Base-by-base conservation (phyloP, 2,797 vertebrate genomes). In the Pipistrellus kuhlii region DNA sequence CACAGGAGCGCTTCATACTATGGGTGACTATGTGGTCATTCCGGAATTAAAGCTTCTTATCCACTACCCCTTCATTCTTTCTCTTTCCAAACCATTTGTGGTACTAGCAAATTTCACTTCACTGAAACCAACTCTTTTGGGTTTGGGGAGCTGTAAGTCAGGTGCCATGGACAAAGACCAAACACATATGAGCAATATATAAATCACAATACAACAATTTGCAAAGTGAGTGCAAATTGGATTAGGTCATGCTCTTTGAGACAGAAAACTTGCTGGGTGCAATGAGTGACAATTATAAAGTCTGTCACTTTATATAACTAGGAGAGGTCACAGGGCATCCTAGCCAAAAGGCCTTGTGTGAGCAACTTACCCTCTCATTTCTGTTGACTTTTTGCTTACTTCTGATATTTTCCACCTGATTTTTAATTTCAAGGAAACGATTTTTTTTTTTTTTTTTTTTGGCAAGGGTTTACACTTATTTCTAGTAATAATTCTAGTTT, bases 371-470 rank as follows among this genome's bases (percentile, higher is more conserved):
- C 91, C 9, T 75, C 91, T 87, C 95, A 88, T 32, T 48, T 30
- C 85, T 96, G 13, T 90, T 90, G 88, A 95, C 93, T 76, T 97
- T 97, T 96, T 94, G 85, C 95, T 95, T 95, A 1, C 94, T 93
- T 94, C 88, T 95, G 85, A 55, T 89, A 75, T 95, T 89, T 97
- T 96, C 80, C 85, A 72, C n/a, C 48, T 96, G 66, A 89, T 20
- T 95, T 96, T 96, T 96, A 81, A 90, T 91, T 93, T 66, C 38
- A 91, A 97, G 73, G 4, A 27, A 35, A 94, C 71, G 88, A 68
- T 75, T 93, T 68, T 91, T 78, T 66, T 93, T 68, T 91, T 78
- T 66, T 75, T 93, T 68, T 92, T 78, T 66, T 17, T 94, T 95
- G 82, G 62, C 89, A 93, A 41, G 2, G 83, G 20, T 81, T 93